These are phyloP conservation scores for Coelinius sp. DNA, from an alignment of 2,888 invertebrate genomes.

Conservation along the genomic window DNA sequence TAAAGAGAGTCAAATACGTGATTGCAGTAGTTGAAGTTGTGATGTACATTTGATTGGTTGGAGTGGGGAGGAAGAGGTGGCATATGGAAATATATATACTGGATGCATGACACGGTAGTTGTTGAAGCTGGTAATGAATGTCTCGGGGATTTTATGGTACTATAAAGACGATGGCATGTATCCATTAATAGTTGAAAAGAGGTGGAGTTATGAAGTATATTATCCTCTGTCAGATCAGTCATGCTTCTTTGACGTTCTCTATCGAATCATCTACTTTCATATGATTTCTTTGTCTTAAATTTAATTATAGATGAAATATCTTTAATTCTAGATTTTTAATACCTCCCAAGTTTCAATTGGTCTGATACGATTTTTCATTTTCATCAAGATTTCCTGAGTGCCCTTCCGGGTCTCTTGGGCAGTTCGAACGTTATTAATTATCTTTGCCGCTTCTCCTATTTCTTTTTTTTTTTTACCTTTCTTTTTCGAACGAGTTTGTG, in stretches of 20 bases:
- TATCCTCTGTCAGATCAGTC: background rate
- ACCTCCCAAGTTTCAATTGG: conserved; percentile 12
- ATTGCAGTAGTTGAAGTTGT: background rate
- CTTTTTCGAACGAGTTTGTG: background rate
- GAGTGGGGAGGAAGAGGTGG: background rate
- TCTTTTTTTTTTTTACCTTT: background rate
- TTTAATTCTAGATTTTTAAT: background rate
- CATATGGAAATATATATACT: background rate
- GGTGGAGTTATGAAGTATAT: background rate
- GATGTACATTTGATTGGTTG: background rate
- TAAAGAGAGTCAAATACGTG: conserved; percentile 11
- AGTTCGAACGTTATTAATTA: conserved; percentile 29
- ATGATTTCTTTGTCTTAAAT: background rate
- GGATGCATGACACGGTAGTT: conserved; percentile 45
- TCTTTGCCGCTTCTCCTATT: conserved; percentile 14
- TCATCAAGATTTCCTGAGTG: conserved; percentile 2
- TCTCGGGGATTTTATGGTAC: conserved; percentile 46
- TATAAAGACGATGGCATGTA: conserved; percentile 47
- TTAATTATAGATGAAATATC: background rate
- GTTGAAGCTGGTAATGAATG: conserved; percentile 45
- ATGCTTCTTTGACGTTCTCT: background rate
- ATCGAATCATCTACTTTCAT: background rate
- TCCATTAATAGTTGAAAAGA: conserved; percentile 42
- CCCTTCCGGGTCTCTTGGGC: conserved; percentile 9
- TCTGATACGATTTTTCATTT: conserved; percentile 9